phyloP scores from a whole-genome alignment of 2,113 vertebrate species.

The Riparia riparia region DNA sequence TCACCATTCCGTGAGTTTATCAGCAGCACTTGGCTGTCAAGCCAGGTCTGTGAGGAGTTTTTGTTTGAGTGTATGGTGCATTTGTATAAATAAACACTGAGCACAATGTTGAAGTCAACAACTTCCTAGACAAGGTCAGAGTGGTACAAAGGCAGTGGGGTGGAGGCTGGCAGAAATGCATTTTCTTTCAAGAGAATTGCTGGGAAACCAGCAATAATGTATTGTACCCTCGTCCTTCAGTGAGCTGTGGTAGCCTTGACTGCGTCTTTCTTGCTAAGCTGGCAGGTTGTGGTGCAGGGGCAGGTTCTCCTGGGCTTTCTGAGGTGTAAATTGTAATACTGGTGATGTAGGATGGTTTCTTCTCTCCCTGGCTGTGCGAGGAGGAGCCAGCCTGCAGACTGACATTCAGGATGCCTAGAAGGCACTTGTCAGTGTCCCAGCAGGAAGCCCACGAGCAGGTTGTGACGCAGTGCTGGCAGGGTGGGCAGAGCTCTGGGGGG shows the following conservation, averaged over 20 bases:
- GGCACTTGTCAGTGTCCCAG: background rate
- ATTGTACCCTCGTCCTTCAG: constrained; percentile 72
- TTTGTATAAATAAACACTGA: constrained; percentile 72
- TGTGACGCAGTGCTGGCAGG: background rate
- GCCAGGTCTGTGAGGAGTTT: background rate
- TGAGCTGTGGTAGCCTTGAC: constrained; percentile 56
- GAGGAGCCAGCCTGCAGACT: background rate
- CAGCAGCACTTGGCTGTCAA: constrained; percentile 58
- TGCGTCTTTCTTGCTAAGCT: constrained; percentile 1
- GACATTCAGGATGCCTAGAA: background rate
- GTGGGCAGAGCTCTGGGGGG: background rate
- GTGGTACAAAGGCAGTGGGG: constrained; percentile 51
- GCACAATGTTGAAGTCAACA: constrained; percentile 70
- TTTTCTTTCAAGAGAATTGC: constrained; percentile 75
- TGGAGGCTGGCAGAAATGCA: constrained; percentile 31
- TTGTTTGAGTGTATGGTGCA: constrained; percentile 50
- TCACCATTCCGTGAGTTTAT: constrained; percentile 37
- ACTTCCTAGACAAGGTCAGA: constrained; percentile 70
- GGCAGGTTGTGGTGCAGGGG: background rate
- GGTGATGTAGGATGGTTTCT: background rate
- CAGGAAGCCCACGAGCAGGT: background rate
- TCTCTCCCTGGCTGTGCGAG: background rate
- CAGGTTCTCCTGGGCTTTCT: background rate
- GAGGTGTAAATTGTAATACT: background rate
- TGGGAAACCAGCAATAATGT: constrained; percentile 69